Conservation (phyloP, 2,797 vertebrate genomes). For the Thripadectes ignobilis region DNA sequence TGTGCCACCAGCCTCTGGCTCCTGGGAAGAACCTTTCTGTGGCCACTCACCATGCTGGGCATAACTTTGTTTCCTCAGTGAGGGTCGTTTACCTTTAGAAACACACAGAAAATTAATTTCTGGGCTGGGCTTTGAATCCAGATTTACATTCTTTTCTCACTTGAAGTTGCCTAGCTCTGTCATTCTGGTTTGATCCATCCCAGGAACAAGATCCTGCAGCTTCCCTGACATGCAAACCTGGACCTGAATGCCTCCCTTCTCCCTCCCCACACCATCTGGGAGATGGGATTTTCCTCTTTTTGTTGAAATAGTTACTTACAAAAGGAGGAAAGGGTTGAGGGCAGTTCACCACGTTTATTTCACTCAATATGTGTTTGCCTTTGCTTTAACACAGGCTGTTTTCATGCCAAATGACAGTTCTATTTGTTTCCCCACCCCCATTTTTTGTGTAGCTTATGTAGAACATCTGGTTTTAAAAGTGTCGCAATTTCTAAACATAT, state of each 20-base stretch:
- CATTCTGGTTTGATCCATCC: slow-evolving; percentile 24
- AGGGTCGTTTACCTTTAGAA: not conserved
- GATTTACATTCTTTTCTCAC: not conserved
- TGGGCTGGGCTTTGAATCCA: not conserved
- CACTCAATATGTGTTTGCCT: slow-evolving; percentile 48
- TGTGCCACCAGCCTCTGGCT: not conserved
- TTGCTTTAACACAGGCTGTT: slow-evolving; percentile 34
- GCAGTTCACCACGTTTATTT: slow-evolving; percentile 46
- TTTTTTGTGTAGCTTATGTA: slow-evolving; percentile 74
- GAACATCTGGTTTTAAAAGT: slow-evolving; percentile 88
- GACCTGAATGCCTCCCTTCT: slow-evolving; percentile 11
- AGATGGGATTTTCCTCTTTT: slow-evolving; percentile 46
- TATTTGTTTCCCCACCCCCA: slow-evolving; percentile 46
- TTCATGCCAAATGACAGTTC: slow-evolving; percentile 65
- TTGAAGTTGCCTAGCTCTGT: slow-evolving; percentile 22
- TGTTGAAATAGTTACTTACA: slow-evolving; percentile 36
- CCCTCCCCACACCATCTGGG: slow-evolving; percentile 44
- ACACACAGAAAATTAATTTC: not conserved
- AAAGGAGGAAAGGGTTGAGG: slow-evolving; percentile 33
- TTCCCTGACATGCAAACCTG: slow-evolving; percentile 3
- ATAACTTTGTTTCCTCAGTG: not conserved
- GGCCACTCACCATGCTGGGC: fast-evolving
- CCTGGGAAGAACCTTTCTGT: not conserved
- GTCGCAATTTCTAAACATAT: slow-evolving; percentile 86
- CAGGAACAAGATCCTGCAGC: slow-evolving; percentile 10